Conservation (phyloP, 2,888 invertebrate species). For the Paralinhomoeus sp. region DNA sequence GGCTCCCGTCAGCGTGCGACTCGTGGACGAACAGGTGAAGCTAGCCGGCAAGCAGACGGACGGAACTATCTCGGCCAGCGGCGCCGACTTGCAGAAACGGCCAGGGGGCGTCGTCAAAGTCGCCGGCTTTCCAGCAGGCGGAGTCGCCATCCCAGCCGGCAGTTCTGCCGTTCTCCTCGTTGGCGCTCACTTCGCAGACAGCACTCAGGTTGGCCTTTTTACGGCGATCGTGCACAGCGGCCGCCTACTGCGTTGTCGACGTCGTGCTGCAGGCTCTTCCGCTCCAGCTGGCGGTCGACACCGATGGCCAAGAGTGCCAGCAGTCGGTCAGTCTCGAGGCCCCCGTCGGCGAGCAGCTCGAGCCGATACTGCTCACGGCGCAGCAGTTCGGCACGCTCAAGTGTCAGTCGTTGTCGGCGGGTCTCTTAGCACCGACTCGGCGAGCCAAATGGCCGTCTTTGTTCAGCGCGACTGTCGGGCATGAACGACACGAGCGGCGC, state of each 20-base stretch:
- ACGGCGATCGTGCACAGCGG: too few species aligned
- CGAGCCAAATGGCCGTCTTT: neutral
- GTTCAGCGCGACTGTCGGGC: constrained; percentile 5
- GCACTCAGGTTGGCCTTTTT: constrained; percentile 32
- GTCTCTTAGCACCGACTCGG: neutral
- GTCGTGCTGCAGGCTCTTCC: too few species aligned
- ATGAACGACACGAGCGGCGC: constrained; percentile 7
- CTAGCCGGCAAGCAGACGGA: constrained; percentile 1
- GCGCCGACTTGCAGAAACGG: too few species aligned
- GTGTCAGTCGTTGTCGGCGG: constrained; percentile 3
- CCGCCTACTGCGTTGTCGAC: too few species aligned
- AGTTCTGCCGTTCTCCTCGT: constrained; percentile 19
- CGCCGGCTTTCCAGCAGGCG: constrained; percentile 43
- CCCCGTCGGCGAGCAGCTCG: constrained; percentile 7
- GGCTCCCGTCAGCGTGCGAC: constrained; percentile 42
- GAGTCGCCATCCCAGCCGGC: constrained; percentile 2
- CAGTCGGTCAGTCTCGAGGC: constrained; percentile 1
- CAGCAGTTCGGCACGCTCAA: constrained; percentile 6
- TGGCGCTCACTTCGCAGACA: constrained; percentile 30
- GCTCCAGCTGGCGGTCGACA: too few species aligned
- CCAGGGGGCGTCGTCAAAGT: constrained; percentile 47
- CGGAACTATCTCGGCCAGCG: too few species aligned
- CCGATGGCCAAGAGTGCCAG: neutral
- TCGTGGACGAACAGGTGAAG: constrained; percentile 33
- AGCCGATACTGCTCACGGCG: constrained; percentile 4